These are phyloP conservation scores for Coenonympha arcania DNA, from an alignment of 2,888 invertebrate species.

Conservation along the genomic window DNA sequence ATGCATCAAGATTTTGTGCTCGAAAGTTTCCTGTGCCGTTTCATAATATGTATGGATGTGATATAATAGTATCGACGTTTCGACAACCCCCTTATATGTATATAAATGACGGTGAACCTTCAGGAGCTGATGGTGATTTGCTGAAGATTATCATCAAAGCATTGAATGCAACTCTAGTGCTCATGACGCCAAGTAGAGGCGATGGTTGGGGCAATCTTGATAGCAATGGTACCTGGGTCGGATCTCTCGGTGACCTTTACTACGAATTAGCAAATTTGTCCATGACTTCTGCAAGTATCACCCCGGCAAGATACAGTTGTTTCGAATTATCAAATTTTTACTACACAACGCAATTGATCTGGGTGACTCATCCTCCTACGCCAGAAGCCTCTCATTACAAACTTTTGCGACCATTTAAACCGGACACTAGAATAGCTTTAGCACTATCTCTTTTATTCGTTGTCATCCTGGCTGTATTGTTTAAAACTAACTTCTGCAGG, in stretches of 20 bases:
- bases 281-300: slow-evolving; percentile 54
- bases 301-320: slow-evolving; percentile 40
- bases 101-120: slow-evolving; percentile 38
- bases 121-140: slow-evolving; percentile 54
- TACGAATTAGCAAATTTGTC: slow-evolving; percentile 56
- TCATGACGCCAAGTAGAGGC: slow-evolving; percentile 46
- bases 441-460: slow-evolving; percentile 41
- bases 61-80: slow-evolving; percentile 51
- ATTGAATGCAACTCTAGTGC: slow-evolving; percentile 45
- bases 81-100: slow-evolving; percentile 50
- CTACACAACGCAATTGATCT: slow-evolving; percentile 36
- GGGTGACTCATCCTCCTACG: slow-evolving; percentile 49
- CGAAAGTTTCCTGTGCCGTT: slow-evolving; percentile 46
- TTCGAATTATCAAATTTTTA: slow-evolving; percentile 53
- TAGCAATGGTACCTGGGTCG: slow-evolving; percentile 50
- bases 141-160: slow-evolving; percentile 41
- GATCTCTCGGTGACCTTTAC: slow-evolving; percentile 53
- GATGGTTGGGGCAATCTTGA: slow-evolving; percentile 51
- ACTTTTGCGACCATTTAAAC: slow-evolving; percentile 48
- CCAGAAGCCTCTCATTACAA: slow-evolving; percentile 47
- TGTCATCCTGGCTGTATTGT: slow-evolving; percentile 35
- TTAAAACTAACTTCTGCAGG: slow-evolving; percentile 36
- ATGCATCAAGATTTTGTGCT: slow-evolving; percentile 22
- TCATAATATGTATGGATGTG: slow-evolving; percentile 45
- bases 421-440: slow-evolving; percentile 39